Base-by-base conservation (phyloP, 2,888 invertebrate species). In the Pharmacophagus antenor region DNA sequence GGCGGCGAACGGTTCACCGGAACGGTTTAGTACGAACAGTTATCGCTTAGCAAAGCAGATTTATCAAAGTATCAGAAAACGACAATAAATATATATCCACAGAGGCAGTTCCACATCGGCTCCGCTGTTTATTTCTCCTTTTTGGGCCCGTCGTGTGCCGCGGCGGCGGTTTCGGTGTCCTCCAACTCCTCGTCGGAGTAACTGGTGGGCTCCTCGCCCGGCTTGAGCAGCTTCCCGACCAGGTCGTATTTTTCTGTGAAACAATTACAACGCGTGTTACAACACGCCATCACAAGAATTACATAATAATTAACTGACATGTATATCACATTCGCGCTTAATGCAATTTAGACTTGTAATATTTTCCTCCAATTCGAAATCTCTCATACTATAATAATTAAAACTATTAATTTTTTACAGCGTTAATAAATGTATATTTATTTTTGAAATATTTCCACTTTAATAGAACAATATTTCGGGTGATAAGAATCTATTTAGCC, bases 131-230 rank as follows among this genome's bases (percentile, higher is more conserved):
- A 87, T 69, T 80, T 79, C 50, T 77, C 76, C 61, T 88, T 89
- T 67, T 86, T 85, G 53, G 84, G 84, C 20, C 6, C 20, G 3
- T 37, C 37, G 76, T 25, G 76, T 79, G 63, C 70, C 48, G 77
- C 74, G 2, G 88, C 87, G 82, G 27, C 37, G 51, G 76, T 75
- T 66, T 88, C 88, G 0, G 87, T 82, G 47, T 90, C 90, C 50
- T 84, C 95, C 82, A 72, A 93, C 69, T 98, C 97, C 72, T 97
- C 97, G 73, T 98, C 98, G 0, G 97, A 96, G 84, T 98, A 98
- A 79, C 95, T 96, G 62, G 94, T 94, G 1, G 97, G 96, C 73
- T 95, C 94, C 74, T 99, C 98, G 12, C 98, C 98, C 0, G 97
- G 97, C 77, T 95, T 97, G 77, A 99, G 85, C 56, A 99, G 89